Evolutionary conservation across 2,113 vertebrate species (phyloP).

Genomic region (Cheirogaleus medius): DNA sequence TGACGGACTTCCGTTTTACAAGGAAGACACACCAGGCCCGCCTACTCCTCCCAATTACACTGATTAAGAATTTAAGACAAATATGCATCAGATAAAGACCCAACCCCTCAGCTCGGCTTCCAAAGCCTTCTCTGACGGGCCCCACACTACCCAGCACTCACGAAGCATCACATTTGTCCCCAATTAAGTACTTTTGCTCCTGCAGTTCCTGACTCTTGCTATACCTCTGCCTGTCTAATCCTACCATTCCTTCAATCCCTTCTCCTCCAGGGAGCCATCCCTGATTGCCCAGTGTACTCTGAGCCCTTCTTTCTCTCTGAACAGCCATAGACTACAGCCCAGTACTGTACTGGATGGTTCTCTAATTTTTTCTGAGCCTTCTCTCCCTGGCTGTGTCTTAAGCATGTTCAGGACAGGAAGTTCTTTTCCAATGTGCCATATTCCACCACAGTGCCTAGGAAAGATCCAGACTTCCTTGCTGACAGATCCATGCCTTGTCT

Average conservation of each 20-base stretch:
- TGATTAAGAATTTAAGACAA: background rate
- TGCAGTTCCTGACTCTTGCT: background rate
- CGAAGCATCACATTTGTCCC: background rate
- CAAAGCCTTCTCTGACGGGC: background rate
- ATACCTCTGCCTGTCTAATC: background rate
- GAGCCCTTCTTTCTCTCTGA: background rate
- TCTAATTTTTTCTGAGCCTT: background rate
- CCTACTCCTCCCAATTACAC: background rate
- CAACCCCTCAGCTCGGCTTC: background rate
- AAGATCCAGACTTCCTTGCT: background rate
- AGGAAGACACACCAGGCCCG: too few species aligned
- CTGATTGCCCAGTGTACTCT: background rate
- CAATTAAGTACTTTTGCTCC: background rate
- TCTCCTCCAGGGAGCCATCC: background rate
- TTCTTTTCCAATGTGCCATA: background rate
- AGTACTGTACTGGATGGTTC: background rate
- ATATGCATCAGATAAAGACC: background rate
- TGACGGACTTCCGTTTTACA: background rate
- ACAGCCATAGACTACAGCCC: background rate
- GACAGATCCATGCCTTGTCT: background rate
- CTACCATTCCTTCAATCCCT: background rate
- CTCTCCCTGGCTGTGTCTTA: background rate
- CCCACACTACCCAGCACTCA: background rate
- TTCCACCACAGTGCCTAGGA: background rate
- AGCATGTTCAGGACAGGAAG: background rate